These are phyloP conservation scores for Leptinotarsa haldemani DNA, from an alignment of 2,888 invertebrate species.

Conservation along the genomic window DNA sequence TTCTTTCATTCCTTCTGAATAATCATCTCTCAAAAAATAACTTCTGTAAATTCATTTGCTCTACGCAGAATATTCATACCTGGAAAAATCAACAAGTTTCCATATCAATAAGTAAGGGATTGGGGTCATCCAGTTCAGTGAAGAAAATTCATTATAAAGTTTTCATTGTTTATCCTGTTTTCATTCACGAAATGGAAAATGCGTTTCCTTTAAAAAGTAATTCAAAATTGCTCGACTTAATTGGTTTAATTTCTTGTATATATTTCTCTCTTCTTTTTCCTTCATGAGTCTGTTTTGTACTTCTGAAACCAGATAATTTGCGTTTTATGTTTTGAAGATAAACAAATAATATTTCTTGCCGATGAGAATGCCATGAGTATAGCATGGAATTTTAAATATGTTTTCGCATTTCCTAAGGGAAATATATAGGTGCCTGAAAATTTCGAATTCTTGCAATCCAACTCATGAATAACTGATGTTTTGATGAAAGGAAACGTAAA, in stretches of 20 bases:
- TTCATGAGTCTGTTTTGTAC: background rate
- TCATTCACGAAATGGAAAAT: background rate
- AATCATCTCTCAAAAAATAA: background rate
- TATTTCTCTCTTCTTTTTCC: background rate
- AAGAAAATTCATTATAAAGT: constrained; percentile 3
- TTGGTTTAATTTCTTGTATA: background rate
- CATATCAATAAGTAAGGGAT: background rate
- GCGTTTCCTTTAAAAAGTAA: background rate
- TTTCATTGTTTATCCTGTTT: background rate
- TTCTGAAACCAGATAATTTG: background rate
- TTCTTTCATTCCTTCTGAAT: background rate
- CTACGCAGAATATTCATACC: background rate
- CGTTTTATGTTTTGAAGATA: background rate
- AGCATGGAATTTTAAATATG: too few species aligned
- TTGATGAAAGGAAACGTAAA: too few species aligned
- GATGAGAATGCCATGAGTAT: background rate
- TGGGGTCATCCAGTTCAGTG: background rate
- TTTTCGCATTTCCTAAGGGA: too few species aligned
- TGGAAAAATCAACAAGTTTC: background rate
- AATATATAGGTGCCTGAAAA: too few species aligned
- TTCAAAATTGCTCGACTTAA: background rate
- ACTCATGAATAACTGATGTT: too few species aligned
- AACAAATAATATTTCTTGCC: background rate
- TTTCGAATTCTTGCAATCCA: too few species aligned
- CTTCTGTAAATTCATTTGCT: background rate